phyloP scores from a whole-genome alignment of 2,888 invertebrate genomes.

The Anorthoa munda region DNA sequence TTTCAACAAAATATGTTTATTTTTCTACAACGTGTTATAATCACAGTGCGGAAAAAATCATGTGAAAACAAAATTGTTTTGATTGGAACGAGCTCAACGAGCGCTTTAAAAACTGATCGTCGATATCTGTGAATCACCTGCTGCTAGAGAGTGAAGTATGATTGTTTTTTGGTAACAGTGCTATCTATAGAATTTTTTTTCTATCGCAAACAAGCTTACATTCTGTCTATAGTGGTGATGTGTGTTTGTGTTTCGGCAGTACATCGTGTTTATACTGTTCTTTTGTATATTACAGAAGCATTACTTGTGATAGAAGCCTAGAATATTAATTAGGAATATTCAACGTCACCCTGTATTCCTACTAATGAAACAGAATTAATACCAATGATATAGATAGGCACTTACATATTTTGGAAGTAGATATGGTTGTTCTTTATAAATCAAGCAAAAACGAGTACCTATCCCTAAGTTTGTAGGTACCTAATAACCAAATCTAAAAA shows the following conservation, averaged over 20 bases:
- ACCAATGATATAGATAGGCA: background rate
- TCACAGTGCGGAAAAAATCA: constrained; percentile 45
- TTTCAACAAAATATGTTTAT: constrained; percentile 48
- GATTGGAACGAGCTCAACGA: constrained; percentile 39
- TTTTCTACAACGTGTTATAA: constrained; percentile 37
- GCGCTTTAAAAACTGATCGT: constrained; percentile 44
- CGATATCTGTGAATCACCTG: constrained; percentile 49
- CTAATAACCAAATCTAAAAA: constrained; percentile 11
- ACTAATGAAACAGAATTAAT: background rate
- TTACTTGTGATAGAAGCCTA: constrained; percentile 1
- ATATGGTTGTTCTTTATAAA: constrained; percentile 2
- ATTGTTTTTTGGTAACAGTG: constrained; percentile 38
- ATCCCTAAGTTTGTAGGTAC: background rate
- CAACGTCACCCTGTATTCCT: constrained; percentile 8
- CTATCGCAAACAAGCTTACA: constrained; percentile 14
- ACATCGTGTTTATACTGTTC: background rate
- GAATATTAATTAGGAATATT: constrained; percentile 8
- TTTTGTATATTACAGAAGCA: background rate
- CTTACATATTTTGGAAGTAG: background rate
- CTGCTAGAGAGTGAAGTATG: constrained; percentile 28
- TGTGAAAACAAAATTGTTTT: constrained; percentile 47
- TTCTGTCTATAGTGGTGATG: constrained; percentile 2
- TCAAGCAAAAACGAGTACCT: background rate
- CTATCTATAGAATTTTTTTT: constrained; percentile 3
- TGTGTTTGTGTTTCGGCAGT: constrained; percentile 4